Evolutionary conservation across 2,888 invertebrate species (phyloP), one percentile per base, ranked within the genome.

Genomic region (Dusona sp.): DNA sequence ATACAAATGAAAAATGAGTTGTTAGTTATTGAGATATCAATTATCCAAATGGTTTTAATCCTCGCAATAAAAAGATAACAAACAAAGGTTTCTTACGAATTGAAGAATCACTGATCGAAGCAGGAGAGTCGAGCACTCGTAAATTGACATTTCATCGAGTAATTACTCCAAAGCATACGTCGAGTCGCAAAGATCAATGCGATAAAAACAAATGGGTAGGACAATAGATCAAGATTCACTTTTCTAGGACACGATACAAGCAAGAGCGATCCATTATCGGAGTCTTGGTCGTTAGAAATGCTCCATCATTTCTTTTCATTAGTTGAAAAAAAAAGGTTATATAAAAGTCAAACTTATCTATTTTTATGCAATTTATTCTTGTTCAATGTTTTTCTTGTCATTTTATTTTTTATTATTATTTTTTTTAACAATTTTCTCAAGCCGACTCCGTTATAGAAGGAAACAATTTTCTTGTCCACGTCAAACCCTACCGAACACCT

Each of bases 191-290:
- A 48, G 84, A 80, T 84, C 65, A 45, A 77, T 61, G 22, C 67
- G 75, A 80, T 84, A 84, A 79, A 79, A 38, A 51, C 64, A 33
- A 64, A 48, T 45, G 64, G 51, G 54, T 29, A 33, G 9, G 48
- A 78, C 64, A 70, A 84, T 68, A 54, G 77, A 64, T 77, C 70
- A 83, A 33, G 74, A 84, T 70, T 64, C n/a, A 38, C n/a, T 51
- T 84, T 79, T 79, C 74, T 79, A 84, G 73, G 57, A 65, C 74
- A 54, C 57, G n/a, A 57, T n/a, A 22, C 48, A 25, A 16, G 22
- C 79, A 73, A 72, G 29, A 51, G 38, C 19, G 7, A 25, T 33
- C n/a, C 54, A 68, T 57, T 64, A 67, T 54, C 8, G 72, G 11
- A 61, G 38, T 70, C 45, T 45, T 16, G 68, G 57, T 36, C 45